Evolutionary conservation across 2,797 vertebrate genomes (phyloP).

Genomic region (Myripristis murdjan): DNA sequence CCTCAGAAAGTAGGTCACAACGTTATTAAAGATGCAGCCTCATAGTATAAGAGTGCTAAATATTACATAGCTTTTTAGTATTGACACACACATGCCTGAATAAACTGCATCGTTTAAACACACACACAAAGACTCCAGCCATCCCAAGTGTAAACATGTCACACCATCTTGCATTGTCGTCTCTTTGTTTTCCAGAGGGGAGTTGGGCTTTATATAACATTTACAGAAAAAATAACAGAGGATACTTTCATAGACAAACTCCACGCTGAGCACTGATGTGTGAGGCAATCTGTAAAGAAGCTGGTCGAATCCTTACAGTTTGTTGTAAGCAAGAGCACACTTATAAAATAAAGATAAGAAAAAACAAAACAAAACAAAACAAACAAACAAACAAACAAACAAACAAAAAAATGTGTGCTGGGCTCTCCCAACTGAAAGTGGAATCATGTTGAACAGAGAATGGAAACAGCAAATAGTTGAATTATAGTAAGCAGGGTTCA

Average conservation of each 20-base stretch:
- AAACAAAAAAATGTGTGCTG: background rate
- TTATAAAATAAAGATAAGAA: too few species aligned
- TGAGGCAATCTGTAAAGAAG: conserved; percentile 21
- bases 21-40: conserved; percentile 76
- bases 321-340: too few species aligned
- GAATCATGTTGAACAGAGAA: background rate
- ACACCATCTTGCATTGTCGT: conserved; percentile 24
- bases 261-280: conserved; percentile 2
- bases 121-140: conserved; percentile 12
- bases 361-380: too few species aligned
- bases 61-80: conserved; percentile 56
- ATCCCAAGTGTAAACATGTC: conserved; percentile 31
- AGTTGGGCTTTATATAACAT: conserved; percentile 45
- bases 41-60: conserved; percentile 58
- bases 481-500: too few species aligned
- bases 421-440: background rate
- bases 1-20: conserved; percentile 80
- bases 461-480: too few species aligned
- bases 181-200: conserved; percentile 38
- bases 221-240: conserved; percentile 30
- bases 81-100: conserved; percentile 14
- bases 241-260: conserved; percentile 30
- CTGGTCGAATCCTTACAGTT: too few species aligned
- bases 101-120: conserved; percentile 2
- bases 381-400: background rate